Base-by-base conservation (phyloP, 2,888 invertebrate species). In the Xanthorhoe designata region DNA sequence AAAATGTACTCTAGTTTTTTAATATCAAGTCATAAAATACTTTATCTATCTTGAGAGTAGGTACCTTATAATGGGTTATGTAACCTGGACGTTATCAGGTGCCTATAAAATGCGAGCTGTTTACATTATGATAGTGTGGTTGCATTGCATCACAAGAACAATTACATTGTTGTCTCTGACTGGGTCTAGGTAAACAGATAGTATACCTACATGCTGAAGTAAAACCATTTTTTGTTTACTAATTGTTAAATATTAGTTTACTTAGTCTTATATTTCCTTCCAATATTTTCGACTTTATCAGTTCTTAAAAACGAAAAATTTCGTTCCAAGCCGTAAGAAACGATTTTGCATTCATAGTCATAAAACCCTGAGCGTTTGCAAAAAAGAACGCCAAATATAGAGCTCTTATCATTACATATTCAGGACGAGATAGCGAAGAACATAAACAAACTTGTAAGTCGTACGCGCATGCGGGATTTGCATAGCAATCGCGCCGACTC, bases 401-500 rank as follows among this genome's bases (percentile, higher is more conserved):
- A 56, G 49, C 45, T 50, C 50, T 57, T 50, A 53, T 65, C 67
- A 72, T 74, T 68, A 65, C 64, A 68, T 69, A 74, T 71, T 71
- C 74, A 74, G 72, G 70, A 71, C 72, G 69, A 70, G 70, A 69
- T 68, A 63, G 62, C 56, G 56, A 50, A 49, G 65, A 69, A 62
- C 71, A 68, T 61, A 69, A 71, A 73, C 74, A 64, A 70, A 71
- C 70, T 71, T 70, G 68, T 60, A 66, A 68, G 70, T 72, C 61
- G 61, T 64, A 61, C 66, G 73, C 73, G 71, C 72, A 70, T 69
- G 72, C 71, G 64, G 68, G 64, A 78, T 78, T 78, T 74, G 76
- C 77, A 78, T 78, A 59, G 71, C 75, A 78, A 76, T 75, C 70
- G 74, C 54, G 52, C 77, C 77, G 77, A 59, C 67, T 29, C 55